A percentile compares a stretch with the other conserved stretches of the same genome.
Conservation (phyloP, 2,113 vertebrate genomes). For the Corythaeola cristata region DNA sequence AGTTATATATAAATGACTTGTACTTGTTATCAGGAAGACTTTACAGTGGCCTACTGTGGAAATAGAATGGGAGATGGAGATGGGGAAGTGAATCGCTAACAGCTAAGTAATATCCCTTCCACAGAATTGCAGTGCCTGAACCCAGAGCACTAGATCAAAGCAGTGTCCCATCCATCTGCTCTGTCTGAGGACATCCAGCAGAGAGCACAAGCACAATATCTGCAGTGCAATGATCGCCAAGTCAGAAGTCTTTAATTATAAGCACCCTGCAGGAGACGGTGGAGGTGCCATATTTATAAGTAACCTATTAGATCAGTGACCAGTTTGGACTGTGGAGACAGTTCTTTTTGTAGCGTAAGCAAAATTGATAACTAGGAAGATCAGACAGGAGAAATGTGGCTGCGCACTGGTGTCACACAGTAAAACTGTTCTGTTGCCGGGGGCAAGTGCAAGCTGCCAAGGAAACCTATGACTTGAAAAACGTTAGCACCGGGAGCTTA, state of each 20-base stretch:
- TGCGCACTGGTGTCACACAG: neutral
- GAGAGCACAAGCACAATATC: neutral
- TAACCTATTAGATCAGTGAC: neutral
- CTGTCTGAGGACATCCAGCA: neutral
- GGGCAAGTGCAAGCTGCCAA: neutral
- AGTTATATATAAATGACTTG: too few species aligned
- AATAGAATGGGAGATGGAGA: neutral
- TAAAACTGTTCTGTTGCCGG: neutral
- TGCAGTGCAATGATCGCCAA: neutral
- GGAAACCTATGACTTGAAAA: neutral
- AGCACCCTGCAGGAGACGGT: neutral
- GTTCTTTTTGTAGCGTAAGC: neutral
- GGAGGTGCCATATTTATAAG: neutral
- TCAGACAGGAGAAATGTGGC: neutral
- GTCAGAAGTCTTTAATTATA: neutral
- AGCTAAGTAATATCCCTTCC: neutral
- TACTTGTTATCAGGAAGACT: neutral
- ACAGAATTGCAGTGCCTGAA: neutral
- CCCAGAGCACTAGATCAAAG: neutral
- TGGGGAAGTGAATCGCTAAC: neutral
- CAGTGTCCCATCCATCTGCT: neutral
- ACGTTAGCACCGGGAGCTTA: neutral
- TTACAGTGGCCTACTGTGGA: neutral
- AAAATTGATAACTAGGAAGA: neutral
- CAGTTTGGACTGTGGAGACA: neutral